Percentiles rank a stretch among this genome's conserved stretches.
phyloP scores from a whole-genome alignment of 2,888 invertebrate species.

The Augochlorella aurata region DNA sequence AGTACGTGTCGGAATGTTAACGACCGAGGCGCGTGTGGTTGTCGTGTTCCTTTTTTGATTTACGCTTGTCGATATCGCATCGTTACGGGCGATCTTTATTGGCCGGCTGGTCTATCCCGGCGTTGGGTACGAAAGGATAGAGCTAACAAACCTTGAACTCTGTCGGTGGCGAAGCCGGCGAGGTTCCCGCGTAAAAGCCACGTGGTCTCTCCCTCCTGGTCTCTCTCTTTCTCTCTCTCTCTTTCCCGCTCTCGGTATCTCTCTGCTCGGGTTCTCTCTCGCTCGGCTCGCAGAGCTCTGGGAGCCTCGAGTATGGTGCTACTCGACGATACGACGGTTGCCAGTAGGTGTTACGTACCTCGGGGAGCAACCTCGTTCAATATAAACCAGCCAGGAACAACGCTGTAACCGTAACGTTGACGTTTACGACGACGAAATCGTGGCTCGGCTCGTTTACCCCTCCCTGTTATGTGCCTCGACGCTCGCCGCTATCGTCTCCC shows the following conservation, averaged over 20 bases:
- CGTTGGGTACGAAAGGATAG: slow-evolving; percentile 41
- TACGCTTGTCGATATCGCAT: slow-evolving; percentile 28
- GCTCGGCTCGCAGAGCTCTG: slow-evolving; percentile 40
- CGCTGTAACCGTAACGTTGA: slow-evolving; percentile 82
- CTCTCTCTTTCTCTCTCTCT: slow-evolving; percentile 22
- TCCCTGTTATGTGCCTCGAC: slow-evolving; percentile 66
- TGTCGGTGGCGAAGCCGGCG: slow-evolving; percentile 26
- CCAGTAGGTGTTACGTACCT: slow-evolving; percentile 81
- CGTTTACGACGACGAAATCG: slow-evolving; percentile 82
- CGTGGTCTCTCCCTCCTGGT: slow-evolving; percentile 70
- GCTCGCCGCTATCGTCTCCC: slow-evolving; percentile 65
- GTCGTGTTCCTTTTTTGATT: slow-evolving; percentile 28
- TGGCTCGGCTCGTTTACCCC: slow-evolving; percentile 81
- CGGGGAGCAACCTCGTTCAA: slow-evolving; percentile 82
- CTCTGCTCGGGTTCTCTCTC: slow-evolving; percentile 12
- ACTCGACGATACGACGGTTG: slow-evolving; percentile 70
- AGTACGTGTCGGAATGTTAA: slow-evolving; percentile 31
- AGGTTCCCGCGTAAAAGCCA: slow-evolving; percentile 79
- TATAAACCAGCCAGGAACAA: slow-evolving; percentile 81
- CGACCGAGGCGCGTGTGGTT: slow-evolving; percentile 15
- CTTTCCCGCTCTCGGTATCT: not conserved
- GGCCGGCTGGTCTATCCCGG: slow-evolving; percentile 33
- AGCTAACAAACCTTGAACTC: slow-evolving; percentile 63
- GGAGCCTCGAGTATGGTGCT: slow-evolving; percentile 66
- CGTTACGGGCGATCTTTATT: slow-evolving; percentile 34